phyloP scores from a whole-genome alignment of 1,140 invertebrate species.

The Hycleus phaleratus region DNA sequence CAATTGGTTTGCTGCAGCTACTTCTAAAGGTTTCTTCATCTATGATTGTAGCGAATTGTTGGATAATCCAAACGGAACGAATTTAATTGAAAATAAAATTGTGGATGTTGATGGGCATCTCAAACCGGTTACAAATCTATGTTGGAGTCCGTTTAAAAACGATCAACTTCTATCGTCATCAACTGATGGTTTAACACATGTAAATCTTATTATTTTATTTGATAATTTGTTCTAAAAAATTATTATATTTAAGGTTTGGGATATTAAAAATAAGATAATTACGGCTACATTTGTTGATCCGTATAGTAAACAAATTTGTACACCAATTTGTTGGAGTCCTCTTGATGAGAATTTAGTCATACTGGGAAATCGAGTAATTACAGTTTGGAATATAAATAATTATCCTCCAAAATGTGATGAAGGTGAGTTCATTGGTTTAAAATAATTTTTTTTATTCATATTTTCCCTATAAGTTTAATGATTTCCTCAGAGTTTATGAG shows the following conservation, averaged over 20 bases:
- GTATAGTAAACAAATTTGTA: conserved; percentile 41
- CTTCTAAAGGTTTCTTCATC: conserved; percentile 50
- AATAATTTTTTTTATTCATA: conserved; percentile 2
- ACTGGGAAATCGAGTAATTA: conserved; percentile 53
- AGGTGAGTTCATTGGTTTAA: conserved; percentile 2
- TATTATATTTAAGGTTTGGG: conserved; percentile 55
- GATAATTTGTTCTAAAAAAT: conserved; percentile 5
- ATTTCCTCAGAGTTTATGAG: too few relatives aligned
- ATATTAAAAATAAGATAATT: conserved; percentile 49
- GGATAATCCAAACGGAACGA: conserved; percentile 3
- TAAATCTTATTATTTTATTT: conserved; percentile 37
- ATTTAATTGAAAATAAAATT: conserved; percentile 34
- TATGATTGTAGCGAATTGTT: conserved; percentile 41
- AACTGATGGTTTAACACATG: conserved; percentile 59
- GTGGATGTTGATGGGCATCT: conserved; percentile 53
- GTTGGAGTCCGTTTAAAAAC: conserved; percentile 66
- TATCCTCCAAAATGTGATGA: conserved; percentile 24
- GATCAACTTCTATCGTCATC: conserved; percentile 59
- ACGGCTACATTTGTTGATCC: conserved; percentile 51
- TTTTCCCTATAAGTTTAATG: background rate
- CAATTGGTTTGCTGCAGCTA: conserved; percentile 56
- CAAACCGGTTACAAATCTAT: conserved; percentile 50
- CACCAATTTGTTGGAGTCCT: conserved; percentile 57
- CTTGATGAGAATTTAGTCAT: conserved; percentile 53
- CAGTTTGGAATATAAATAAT: conserved; percentile 51